phyloP scores from a whole-genome alignment of 2,888 invertebrate species.

The Baronia brevicornis region DNA sequence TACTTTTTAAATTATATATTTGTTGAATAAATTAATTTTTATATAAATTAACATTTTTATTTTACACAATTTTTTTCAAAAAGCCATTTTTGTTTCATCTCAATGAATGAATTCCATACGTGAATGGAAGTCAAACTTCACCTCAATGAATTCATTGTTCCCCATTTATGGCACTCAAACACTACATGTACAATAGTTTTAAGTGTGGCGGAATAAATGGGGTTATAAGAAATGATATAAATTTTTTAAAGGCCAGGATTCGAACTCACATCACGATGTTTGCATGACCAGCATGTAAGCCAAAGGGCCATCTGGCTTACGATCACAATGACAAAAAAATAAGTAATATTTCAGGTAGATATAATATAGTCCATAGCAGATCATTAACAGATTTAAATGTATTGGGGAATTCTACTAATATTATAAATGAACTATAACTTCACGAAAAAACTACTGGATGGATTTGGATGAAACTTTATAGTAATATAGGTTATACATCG shows the following conservation, averaged over 20 bases:
- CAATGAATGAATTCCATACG: slow-evolving; percentile 43
- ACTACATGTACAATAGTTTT: slow-evolving; percentile 58
- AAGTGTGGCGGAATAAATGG: slow-evolving; percentile 70
- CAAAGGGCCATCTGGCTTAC: slow-evolving; percentile 22
- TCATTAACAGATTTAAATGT: no score
- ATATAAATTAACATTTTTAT: slow-evolving; percentile 3
- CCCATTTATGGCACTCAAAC: slow-evolving; percentile 60
- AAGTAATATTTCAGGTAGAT: no score
- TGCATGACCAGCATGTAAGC: slow-evolving; percentile 7
- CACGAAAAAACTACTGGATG: no score
- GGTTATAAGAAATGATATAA: slow-evolving; percentile 25
- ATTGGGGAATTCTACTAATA: no score
- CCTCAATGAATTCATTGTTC: slow-evolving; percentile 43
- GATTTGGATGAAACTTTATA: no score
- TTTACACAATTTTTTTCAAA: no score
- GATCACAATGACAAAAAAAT: background rate
- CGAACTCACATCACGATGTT: slow-evolving; percentile 36
- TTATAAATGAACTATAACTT: no score
- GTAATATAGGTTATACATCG: no score
- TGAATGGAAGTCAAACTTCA: slow-evolving; percentile 47
- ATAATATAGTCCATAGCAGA: no score
- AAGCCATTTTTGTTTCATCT: slow-evolving; percentile 41
- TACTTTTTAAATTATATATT: no score
- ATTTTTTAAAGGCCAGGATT: slow-evolving; percentile 26
- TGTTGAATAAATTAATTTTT: no score